Conservation (phyloP, 2,888 invertebrate species). For the Cryptus armator region DNA sequence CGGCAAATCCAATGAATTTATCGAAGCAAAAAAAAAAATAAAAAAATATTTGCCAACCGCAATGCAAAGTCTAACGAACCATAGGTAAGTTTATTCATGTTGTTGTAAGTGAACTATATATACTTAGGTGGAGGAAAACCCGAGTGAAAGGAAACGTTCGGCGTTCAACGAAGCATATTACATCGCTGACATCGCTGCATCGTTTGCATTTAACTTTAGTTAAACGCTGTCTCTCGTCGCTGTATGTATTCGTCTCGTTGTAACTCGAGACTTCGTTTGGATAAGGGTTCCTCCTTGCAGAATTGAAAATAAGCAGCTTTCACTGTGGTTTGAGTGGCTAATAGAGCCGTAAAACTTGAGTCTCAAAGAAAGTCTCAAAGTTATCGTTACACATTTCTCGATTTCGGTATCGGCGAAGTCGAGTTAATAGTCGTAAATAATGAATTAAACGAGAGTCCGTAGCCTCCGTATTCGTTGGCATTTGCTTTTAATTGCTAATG, state of each 20-base stretch:
- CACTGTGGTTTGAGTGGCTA: neutral
- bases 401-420: neutral
- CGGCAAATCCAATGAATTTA: neutral
- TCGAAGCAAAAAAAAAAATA: neutral
- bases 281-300: neutral
- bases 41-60: neutral
- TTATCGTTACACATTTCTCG: neutral
- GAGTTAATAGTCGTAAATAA: neutral
- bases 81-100: neutral
- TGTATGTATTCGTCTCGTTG: neutral
- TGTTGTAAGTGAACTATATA: too few relatives aligned
- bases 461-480: too few relatives aligned
- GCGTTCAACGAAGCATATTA: conserved; percentile 1
- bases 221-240: neutral
- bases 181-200: conserved; percentile 1
- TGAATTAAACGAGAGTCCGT: too few relatives aligned
- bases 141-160: conserved; percentile 13
- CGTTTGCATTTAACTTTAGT: conserved; percentile 9
- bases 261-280: neutral
- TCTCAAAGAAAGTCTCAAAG: neutral
- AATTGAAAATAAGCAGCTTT: conserved; percentile 6
- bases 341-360: neutral
- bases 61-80: neutral
- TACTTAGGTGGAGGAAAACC: conserved; percentile 1
- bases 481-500: too few relatives aligned